Conservation (phyloP, 2,797 vertebrate species). For the Craterocephalus amniculus region DNA sequence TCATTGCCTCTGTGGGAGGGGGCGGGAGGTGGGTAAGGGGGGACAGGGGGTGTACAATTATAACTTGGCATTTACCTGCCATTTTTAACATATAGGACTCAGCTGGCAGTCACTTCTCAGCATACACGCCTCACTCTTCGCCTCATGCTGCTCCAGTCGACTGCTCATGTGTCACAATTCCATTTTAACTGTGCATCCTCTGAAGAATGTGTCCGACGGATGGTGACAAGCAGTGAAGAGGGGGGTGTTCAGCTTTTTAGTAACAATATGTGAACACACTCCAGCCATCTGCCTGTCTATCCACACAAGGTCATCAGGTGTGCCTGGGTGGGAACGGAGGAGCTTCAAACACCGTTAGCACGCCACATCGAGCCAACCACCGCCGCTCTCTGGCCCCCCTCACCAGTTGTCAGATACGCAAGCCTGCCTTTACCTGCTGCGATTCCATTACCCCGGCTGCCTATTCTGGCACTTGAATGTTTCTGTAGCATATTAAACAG, state of each 20-base stretch:
- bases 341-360: conserved; percentile 35
- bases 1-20: conserved; percentile 73
- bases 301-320: conserved; percentile 66
- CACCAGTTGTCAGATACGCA: conserved; percentile 77
- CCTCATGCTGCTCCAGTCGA: conserved; percentile 11
- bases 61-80: conserved; percentile 70
- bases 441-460: conserved; percentile 84
- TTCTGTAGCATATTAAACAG: conserved; percentile 92
- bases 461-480: conserved; percentile 80
- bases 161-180: conserved; percentile 18
- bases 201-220: conserved; percentile 17
- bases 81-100: conserved; percentile 55
- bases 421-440: conserved; percentile 80
- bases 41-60: conserved; percentile 45
- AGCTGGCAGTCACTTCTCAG: conserved; percentile 46
- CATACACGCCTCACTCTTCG: conserved; percentile 31
- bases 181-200: conserved; percentile 37
- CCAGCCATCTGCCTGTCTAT: conserved; percentile 71
- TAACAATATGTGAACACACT: conserved; percentile 30
- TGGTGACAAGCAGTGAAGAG: background rate
- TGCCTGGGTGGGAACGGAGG: conserved; percentile 13
- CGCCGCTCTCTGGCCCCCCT: conserved; percentile 60
- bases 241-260: conserved; percentile 22
- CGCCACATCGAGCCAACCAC: conserved; percentile 51
- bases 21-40: conserved; percentile 26